Conservation (phyloP, 2,797 vertebrate species). For the Silurus lanzhouensis region DNA sequence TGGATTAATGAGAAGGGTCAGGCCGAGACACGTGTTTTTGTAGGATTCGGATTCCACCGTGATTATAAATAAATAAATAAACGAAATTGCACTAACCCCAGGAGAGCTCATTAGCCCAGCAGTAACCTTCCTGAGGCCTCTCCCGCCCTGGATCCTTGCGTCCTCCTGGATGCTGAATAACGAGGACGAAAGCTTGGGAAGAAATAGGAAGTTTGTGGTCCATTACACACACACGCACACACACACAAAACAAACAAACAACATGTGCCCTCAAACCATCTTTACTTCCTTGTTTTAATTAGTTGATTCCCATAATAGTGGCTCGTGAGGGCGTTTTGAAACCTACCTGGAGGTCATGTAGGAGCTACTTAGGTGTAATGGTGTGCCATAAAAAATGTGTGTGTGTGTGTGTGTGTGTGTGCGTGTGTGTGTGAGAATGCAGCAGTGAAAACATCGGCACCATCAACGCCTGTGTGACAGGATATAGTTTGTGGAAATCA, state of each 20-base stretch:
- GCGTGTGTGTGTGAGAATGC: slow-evolving; percentile 55
- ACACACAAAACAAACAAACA: slow-evolving; percentile 5
- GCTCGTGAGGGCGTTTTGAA: background rate
- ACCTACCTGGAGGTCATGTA: slow-evolving; percentile 33
- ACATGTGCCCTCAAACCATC: background rate
- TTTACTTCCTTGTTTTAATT: slow-evolving; percentile 25
- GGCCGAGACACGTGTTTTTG: slow-evolving; percentile 4
- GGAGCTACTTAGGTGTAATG: slow-evolving; percentile 24
- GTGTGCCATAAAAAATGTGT: slow-evolving; percentile 4
- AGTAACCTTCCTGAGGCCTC: slow-evolving; percentile 74
- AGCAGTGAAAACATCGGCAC: background rate
- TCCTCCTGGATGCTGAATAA: slow-evolving; percentile 57
- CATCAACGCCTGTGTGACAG: slow-evolving; percentile 3
- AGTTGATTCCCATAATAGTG: slow-evolving; percentile 49
- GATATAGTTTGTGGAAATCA: slow-evolving; percentile 6
- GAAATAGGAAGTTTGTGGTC: slow-evolving; percentile 45
- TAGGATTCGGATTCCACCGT: background rate
- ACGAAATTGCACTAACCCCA: slow-evolving; percentile 60
- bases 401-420: background rate
- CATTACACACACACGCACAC: slow-evolving; percentile 1
- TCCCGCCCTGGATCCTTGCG: slow-evolving; percentile 68
- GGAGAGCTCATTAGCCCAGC: slow-evolving; percentile 81
- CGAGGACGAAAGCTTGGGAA: slow-evolving; percentile 48
- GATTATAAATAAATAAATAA: slow-evolving; percentile 11
- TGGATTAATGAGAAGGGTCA: slow-evolving; percentile 72